Base-by-base conservation (phyloP, 2,888 invertebrate genomes). In the Drosophila pegasa region DNA sequence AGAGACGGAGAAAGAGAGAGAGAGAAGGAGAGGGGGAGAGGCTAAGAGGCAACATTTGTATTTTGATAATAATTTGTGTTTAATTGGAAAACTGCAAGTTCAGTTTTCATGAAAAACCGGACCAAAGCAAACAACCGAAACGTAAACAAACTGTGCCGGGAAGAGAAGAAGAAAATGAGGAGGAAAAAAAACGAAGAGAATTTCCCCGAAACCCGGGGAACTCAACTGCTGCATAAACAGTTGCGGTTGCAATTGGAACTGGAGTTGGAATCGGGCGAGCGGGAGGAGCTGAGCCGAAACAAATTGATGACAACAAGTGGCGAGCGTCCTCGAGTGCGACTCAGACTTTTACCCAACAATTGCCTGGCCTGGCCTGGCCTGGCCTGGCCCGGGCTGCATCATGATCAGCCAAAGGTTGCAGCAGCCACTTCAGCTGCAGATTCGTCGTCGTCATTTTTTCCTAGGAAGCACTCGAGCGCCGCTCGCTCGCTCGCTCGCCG, bases 301-400 rank as follows among this genome's bases (percentile, higher is more conserved):
- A 87, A 82, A 88, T 88, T 88, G 83, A 83, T 88, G 83, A 84
- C 83, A 88, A 84, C 88, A 84, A 84, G 83, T 84, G 88, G 88
- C 85, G 68, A 88, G 85, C 85, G 85, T 84, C 72, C 51, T 40
- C 50, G 43, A 55, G 50, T 20, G 14, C 33, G 33, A 43, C 33
- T 33, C 37, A 37, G 73, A 52, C 78, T 75, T 75, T 78, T 78
- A 75, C 78, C 69, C 43, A 43, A 6, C 16, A 52, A 56, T 61
- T 61, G 50, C 40, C 38, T 16, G 43, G n/a, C 16, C 33, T n/a
- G 41, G 22, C 41, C 16, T 29, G 35, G 20, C 54, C 55, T 10
- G 43, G 20, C 25, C 35, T 22, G 40, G 27, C 20, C 20, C 29
- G 18, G 14, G 67, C 77, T 75, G 82, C 82, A 82, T 83, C 82